Percentiles rank a stretch among this genome's conserved stretches.
Conservation (phyloP, 2,113 vertebrate genomes). For the Paradisaea rubra region DNA sequence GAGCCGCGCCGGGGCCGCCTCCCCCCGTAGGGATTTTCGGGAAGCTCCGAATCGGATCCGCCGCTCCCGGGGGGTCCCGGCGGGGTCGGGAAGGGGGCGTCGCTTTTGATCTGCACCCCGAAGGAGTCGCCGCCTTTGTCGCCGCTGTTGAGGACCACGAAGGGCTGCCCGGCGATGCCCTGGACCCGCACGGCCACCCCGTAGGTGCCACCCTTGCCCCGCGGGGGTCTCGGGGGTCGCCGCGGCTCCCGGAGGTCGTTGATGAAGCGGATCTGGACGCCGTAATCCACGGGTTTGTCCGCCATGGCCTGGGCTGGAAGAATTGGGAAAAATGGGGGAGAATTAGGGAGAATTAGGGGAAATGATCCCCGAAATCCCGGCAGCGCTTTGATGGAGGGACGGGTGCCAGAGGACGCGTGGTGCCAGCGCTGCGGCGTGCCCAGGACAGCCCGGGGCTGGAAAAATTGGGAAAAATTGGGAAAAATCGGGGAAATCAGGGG, state of each 20-base stretch:
- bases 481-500: background rate
- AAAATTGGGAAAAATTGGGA: background rate
- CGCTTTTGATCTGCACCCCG: background rate
- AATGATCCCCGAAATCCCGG: background rate
- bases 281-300: background rate
- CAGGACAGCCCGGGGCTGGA: background rate
- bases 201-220: background rate
- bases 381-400: background rate
- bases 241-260: background rate
- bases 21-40: background rate
- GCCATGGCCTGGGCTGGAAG: background rate
- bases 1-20: background rate
- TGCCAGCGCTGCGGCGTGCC: background rate
- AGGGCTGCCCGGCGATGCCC: background rate
- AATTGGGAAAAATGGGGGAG: background rate
- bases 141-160: background rate
- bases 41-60: background rate
- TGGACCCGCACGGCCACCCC: background rate
- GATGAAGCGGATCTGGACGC: background rate
- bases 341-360: background rate
- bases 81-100: background rate
- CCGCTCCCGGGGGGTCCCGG: background rate
- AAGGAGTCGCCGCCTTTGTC: background rate
- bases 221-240: background rate
- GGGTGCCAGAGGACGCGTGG: background rate